Evolutionary conservation across 2,113 vertebrate genomes (phyloP).

Genomic region (Tragelaphus buxtoni): DNA sequence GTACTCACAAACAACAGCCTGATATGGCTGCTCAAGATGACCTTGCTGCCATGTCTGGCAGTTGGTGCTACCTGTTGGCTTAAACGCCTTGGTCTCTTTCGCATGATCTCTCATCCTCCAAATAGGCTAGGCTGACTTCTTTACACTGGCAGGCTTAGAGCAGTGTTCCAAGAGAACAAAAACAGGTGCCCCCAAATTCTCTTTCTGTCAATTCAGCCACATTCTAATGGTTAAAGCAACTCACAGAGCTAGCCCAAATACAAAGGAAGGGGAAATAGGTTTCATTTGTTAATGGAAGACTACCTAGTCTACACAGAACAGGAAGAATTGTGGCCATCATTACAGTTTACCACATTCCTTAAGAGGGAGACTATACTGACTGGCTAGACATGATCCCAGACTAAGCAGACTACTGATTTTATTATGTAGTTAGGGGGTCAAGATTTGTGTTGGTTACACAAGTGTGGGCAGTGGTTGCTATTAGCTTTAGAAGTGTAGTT

Average conservation of each 20-base stretch:
- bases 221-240: not conserved
- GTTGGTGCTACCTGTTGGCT: not conserved
- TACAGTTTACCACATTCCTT: not conserved
- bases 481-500: not conserved
- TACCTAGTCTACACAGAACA: not conserved
- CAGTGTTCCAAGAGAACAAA: not conserved
- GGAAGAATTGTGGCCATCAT: not conserved
- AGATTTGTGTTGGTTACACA: not conserved
- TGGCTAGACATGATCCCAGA: not conserved
- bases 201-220: not conserved
- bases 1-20: not conserved
- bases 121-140: not conserved
- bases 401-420: not conserved
- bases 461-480: not conserved
- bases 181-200: not conserved
- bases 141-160: not conserved
- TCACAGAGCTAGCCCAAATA: not conserved
- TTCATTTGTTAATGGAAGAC: not conserved
- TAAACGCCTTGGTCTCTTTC: not conserved
- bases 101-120: not conserved
- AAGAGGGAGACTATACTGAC: not conserved
- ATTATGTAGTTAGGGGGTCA: not conserved
- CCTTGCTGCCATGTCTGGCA: not conserved
- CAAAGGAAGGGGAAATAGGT: not conserved
- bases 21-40: not conserved